Evolutionary conservation across 2,888 invertebrate genomes (phyloP).

Genomic region (Macaria liturata): DNA sequence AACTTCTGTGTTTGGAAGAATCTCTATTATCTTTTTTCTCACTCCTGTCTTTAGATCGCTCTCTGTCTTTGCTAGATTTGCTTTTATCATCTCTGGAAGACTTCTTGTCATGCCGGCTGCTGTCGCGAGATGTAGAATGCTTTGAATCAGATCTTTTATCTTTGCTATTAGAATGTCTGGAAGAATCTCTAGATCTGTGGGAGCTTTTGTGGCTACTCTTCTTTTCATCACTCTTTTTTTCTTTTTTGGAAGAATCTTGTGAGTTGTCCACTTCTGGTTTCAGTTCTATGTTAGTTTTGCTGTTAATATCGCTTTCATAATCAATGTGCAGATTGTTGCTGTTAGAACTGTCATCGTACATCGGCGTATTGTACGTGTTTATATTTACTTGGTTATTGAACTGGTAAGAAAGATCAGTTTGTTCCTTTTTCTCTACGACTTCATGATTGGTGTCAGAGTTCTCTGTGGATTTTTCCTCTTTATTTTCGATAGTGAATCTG

Average conservation of each 20-base stretch:
- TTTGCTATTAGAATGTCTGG: conserved; percentile 69
- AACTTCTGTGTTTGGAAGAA: conserved; percentile 68
- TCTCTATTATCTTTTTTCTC: conserved; percentile 70
- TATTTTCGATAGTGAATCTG: conserved; percentile 68
- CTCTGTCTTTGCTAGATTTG: conserved; percentile 65
- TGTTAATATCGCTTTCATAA: conserved; percentile 76
- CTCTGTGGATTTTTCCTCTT: conserved; percentile 49
- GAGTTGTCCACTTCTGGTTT: conserved; percentile 65
- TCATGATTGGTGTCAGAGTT: conserved; percentile 48
- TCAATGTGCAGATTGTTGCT: conserved; percentile 73
- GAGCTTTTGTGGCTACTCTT: conserved; percentile 67
- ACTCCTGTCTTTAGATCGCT: conserved; percentile 58
- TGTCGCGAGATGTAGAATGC: conserved; percentile 66
- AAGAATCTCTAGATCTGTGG: conserved; percentile 68
- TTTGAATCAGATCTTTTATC: conserved; percentile 69
- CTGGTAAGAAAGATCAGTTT: conserved; percentile 58
- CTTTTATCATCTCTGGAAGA: conserved; percentile 62
- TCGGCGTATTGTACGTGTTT: conserved; percentile 65
- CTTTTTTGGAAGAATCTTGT: conserved; percentile 60
- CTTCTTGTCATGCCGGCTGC: conserved; percentile 65
- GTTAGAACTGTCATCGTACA: conserved; percentile 76
- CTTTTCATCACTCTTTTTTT: conserved; percentile 58
- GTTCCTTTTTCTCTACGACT: conserved; percentile 55
- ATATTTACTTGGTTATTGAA: conserved; percentile 70
- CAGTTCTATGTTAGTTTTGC: conserved; percentile 64